Percentiles rank a stretch among this genome's conserved stretches.
Conservation (phyloP, 2,888 invertebrate species). For the Thereva nobilitata region DNA sequence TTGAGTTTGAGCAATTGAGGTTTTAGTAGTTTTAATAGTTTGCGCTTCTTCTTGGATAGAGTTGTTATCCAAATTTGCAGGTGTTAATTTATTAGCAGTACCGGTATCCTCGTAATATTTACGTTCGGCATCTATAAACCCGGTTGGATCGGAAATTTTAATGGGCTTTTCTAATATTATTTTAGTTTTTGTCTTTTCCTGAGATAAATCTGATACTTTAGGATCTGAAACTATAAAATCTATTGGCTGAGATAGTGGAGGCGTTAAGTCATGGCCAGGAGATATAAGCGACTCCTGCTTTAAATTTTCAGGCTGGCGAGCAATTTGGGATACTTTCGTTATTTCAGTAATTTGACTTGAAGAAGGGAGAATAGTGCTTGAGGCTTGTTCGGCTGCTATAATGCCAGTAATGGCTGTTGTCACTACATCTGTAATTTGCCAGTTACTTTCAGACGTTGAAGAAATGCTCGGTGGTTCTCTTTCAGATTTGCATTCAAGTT, state of each 20-base stretch:
- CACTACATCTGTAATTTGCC: background rate
- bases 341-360: no score
- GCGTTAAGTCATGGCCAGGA: no score
- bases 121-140: constrained; percentile 35
- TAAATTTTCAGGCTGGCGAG: no score
- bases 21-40: constrained; percentile 23
- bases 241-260: no score
- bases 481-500: background rate
- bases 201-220: background rate
- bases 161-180: constrained; percentile 1
- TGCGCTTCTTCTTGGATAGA: constrained; percentile 37
- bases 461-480: background rate
- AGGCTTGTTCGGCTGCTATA: no score
- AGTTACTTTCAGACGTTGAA: background rate
- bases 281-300: no score
- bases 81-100: constrained; percentile 24
- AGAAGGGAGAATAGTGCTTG: no score
- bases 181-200: constrained; percentile 3
- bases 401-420: no score
- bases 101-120: constrained; percentile 23
- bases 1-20: constrained; percentile 20
- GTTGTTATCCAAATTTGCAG: background rate
- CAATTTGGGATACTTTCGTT: no score
- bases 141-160: constrained; percentile 14
- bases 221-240: no score